Conservation (phyloP, 2,113 vertebrate genomes). For the Myrmophylax atrothorax region DNA sequence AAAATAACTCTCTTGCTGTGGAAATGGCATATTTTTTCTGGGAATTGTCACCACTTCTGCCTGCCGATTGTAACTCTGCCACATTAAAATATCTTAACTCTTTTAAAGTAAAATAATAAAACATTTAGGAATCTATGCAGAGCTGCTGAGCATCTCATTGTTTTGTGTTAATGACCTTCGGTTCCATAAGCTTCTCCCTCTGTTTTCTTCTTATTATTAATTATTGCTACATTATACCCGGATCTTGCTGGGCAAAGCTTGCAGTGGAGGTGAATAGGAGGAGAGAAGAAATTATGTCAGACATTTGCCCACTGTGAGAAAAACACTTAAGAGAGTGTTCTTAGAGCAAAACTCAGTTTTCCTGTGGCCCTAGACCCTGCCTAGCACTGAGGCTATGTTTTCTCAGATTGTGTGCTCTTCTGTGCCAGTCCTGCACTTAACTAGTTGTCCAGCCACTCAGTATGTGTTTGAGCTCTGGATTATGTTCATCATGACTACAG, state of each 20-base stretch:
- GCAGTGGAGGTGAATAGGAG: neutral
- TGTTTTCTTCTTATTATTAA: neutral
- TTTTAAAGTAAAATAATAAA: slow-evolving; percentile 22
- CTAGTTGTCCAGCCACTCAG: neutral
- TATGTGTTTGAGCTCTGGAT: neutral
- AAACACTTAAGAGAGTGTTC: neutral
- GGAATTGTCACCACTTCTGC: neutral
- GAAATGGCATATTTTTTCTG: neutral
- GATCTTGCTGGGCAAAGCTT: neutral
- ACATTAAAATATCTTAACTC: neutral
- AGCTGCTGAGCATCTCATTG: neutral
- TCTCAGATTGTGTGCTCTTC: neutral
- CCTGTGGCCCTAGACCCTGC: neutral
- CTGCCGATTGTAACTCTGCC: neutral
- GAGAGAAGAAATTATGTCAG: neutral
- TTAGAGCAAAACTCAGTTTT: neutral
- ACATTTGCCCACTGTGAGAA: neutral
- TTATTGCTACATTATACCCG: neutral
- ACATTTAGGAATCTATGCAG: neutral
- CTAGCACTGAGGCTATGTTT: neutral
- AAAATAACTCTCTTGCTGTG: neutral
- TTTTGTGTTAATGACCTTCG: neutral
- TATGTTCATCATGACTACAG: neutral
- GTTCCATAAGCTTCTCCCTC: neutral
- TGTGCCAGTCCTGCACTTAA: neutral